These are phyloP conservation scores for Montipora capricornis DNA, from an alignment of 64 coral and sea anemone species.

Conservation along the genomic window DNA sequence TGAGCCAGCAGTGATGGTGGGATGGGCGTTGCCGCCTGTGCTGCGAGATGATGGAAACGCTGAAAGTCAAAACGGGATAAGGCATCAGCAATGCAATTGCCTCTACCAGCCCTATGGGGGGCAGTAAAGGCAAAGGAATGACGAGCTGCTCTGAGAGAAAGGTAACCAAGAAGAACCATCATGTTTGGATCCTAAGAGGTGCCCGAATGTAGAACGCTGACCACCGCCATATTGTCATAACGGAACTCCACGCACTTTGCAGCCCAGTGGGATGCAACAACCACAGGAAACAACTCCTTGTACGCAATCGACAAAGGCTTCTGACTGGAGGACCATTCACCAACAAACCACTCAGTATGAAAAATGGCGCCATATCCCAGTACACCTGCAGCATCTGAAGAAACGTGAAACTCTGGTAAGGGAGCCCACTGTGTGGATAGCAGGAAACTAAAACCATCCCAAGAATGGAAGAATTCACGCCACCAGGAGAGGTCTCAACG, in stretches of 20 bases:
- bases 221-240: slow-evolving; percentile 9
- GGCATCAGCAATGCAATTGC: slow-evolving; percentile 20
- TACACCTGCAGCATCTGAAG: too few relatives aligned
- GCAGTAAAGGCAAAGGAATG: neutral
- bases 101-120: neutral
- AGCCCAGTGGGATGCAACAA: neutral
- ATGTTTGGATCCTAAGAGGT: neutral
- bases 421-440: neutral
- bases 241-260: neutral
- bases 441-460: slow-evolving; percentile 12
- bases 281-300: neutral
- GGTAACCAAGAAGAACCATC: slow-evolving; percentile 5
- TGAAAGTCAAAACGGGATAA: slow-evolving; percentile 40
- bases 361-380: too few relatives aligned
- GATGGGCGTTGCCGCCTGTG: neutral
- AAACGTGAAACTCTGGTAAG: too few relatives aligned
- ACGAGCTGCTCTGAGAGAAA: neutral
- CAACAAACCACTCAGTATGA: too few relatives aligned
- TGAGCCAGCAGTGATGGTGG: slow-evolving; percentile 9
- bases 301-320: too few relatives aligned
- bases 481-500: slow-evolving; percentile 2
- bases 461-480: neutral
- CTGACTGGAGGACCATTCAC: too few relatives aligned
- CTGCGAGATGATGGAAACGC: neutral
- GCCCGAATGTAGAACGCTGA: neutral